Percentiles rank a stretch among this genome's conserved stretches.
Evolutionary conservation across 1,140 invertebrate genomes (phyloP).

Genomic region (Aphaenogaster floridana): DNA sequence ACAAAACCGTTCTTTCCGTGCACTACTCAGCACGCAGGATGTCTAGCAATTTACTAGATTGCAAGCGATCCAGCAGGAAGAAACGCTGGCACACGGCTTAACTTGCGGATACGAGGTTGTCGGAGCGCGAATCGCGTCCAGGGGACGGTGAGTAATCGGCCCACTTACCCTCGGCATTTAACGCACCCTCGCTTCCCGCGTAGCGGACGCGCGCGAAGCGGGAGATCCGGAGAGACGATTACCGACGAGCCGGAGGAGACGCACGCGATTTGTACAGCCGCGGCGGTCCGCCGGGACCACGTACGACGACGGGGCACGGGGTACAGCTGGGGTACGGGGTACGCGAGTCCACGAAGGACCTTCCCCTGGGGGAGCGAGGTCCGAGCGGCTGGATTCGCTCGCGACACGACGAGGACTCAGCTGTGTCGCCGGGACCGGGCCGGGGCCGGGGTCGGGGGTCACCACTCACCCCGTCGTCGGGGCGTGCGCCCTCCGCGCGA

Average conservation of each 20-base stretch:
- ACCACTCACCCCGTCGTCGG: constrained; percentile 37
- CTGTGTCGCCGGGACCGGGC: constrained; percentile 73
- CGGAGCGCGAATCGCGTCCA: not conserved
- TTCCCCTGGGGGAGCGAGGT: constrained; percentile 32
- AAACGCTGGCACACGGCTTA: too few species aligned
- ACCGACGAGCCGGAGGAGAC: not conserved
- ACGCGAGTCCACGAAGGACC: not conserved
- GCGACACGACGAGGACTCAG: constrained; percentile 74
- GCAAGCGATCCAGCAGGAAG: too few species aligned
- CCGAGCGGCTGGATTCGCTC: constrained; percentile 57
- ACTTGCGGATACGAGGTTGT: not conserved
- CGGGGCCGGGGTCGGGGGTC: constrained; percentile 64
- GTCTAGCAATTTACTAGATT: too few species aligned
- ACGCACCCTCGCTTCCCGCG: constrained; percentile 26
- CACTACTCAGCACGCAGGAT: too few species aligned
- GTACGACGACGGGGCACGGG: not conserved
- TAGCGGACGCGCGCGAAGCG: constrained; percentile 1
- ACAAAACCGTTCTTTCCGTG: too few species aligned
- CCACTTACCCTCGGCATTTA: constrained; percentile 55
- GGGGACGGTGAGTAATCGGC: not conserved
- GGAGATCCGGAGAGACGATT: constrained; percentile 6
- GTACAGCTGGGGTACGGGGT: too few species aligned
- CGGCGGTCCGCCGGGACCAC: not conserved
- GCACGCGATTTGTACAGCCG: constrained; percentile 15
- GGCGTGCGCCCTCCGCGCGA: constrained; percentile 72